Evolutionary conservation across 2,113 vertebrate species (phyloP).

Genomic region (Epinephelus cyanopodus): DNA sequence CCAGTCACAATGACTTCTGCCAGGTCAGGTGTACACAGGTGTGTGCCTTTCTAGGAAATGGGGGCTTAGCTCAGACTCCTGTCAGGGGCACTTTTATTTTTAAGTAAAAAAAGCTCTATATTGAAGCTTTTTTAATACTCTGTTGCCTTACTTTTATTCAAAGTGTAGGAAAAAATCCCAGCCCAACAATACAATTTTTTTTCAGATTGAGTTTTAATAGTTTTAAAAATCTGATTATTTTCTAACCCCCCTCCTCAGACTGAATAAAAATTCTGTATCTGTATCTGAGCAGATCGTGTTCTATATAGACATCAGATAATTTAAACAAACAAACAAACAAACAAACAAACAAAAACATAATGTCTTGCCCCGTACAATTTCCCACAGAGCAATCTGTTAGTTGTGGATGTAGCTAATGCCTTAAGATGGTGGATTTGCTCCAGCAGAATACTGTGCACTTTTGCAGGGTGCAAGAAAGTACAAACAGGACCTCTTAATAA

Average conservation of each 20-base stretch:
- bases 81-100: too few relatives aligned
- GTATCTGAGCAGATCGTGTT: background rate
- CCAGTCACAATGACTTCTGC: too few relatives aligned
- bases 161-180: too few relatives aligned
- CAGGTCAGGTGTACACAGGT: too few relatives aligned
- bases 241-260: background rate
- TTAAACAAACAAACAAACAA: background rate
- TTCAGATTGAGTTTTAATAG: background rate
- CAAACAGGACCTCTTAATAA: too few relatives aligned
- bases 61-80: too few relatives aligned
- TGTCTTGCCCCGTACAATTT: background rate
- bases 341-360: background rate
- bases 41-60: too few relatives aligned
- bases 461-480: background rate
- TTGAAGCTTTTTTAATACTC: too few relatives aligned
- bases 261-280: background rate
- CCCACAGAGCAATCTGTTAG: background rate
- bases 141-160: too few relatives aligned
- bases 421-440: background rate
- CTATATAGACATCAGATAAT: background rate
- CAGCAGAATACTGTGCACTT: background rate
- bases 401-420: background rate
- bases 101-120: too few relatives aligned
- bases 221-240: background rate
- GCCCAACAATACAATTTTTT: too few relatives aligned